Evolutionary conservation across 2,797 vertebrate genomes (phyloP).

Genomic region (Coendou prehensilis): DNA sequence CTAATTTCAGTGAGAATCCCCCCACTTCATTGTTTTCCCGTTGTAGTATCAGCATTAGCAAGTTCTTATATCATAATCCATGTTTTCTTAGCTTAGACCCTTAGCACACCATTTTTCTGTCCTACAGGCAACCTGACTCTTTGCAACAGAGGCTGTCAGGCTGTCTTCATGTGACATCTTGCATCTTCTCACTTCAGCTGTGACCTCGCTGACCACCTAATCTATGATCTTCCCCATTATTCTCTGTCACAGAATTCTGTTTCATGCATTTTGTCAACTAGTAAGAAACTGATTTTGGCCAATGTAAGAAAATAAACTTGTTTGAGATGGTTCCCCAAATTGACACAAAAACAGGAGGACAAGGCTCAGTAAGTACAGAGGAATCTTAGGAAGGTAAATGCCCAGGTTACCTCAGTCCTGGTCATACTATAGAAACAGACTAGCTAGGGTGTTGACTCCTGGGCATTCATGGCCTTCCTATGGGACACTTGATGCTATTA

Average conservation of each 20-base stretch:
- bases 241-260: not conserved
- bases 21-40: not conserved
- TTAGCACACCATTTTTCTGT: not conserved
- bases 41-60: not conserved
- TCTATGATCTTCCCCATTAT: not conserved
- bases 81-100: not conserved
- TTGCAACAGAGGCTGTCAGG: not conserved
- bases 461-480: not conserved
- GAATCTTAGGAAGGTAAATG: not conserved
- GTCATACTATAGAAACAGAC: not conserved
- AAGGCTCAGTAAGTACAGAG: not conserved
- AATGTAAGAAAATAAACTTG: not conserved
- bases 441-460: not conserved
- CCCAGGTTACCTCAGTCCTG: not conserved
- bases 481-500: not conserved
- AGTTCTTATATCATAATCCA: not conserved
- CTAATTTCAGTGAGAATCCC: not conserved
- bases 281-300: not conserved
- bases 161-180: not conserved
- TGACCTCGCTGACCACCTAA: not conserved
- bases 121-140: not conserved
- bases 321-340: not conserved
- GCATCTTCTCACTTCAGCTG: not conserved
- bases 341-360: not conserved
- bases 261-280: not conserved